Conservation (phyloP, 2,113 vertebrate species). For the Anoplopoma fimbria region DNA sequence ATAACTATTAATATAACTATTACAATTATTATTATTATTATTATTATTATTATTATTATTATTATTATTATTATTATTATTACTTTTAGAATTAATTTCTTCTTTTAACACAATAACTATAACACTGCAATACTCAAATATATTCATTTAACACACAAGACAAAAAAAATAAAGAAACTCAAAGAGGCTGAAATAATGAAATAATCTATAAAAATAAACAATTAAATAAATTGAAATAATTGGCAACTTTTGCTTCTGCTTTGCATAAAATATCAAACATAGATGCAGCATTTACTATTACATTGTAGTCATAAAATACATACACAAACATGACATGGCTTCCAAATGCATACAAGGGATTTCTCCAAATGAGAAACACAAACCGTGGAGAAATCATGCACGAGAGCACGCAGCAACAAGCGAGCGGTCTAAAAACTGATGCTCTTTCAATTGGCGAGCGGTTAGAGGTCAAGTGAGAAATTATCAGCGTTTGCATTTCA, state of each 20-base stretch:
- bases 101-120: too few relatives aligned
- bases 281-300: neutral
- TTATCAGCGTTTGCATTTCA: slow-evolving; percentile 70
- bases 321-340: neutral
- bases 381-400: neutral
- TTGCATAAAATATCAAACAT: neutral
- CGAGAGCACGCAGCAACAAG: slow-evolving; percentile 9
- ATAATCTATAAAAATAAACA: neutral
- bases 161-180: neutral
- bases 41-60: neutral
- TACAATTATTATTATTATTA: neutral
- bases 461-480: slow-evolving; percentile 78
- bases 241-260: neutral
- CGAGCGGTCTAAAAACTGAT: slow-evolving; percentile 32
- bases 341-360: neutral
- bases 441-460: slow-evolving; percentile 57
- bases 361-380: neutral
- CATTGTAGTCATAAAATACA: neutral
- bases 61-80: neutral
- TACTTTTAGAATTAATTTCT: too few relatives aligned
- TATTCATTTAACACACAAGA: neutral
- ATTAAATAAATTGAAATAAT: neutral
- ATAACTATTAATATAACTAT: neutral
- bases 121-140: neutral
- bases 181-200: neutral